A percentile compares a stretch with the other conserved stretches of the same genome.
These are phyloP conservation scores for Poecilia gillii DNA, from an alignment of 2,797 vertebrate species.

Conservation along the genomic window DNA sequence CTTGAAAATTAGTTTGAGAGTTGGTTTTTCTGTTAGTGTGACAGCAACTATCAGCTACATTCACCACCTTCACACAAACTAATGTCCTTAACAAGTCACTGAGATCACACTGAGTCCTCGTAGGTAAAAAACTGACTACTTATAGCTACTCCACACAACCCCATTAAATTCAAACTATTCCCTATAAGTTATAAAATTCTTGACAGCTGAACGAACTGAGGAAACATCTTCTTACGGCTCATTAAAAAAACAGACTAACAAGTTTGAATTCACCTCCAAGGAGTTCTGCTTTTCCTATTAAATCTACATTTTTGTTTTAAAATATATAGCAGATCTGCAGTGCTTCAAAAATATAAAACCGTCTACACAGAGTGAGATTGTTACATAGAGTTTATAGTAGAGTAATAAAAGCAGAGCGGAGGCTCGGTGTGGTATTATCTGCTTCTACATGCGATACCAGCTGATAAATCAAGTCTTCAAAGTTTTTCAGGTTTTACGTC, in stretches of 20 bases:
- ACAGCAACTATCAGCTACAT: background rate
- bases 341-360: background rate
- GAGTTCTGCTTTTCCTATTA: background rate
- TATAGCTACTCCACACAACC: background rate
- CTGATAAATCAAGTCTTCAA: slow-evolving; percentile 38
- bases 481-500: slow-evolving; percentile 52
- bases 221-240: background rate
- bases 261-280: background rate
- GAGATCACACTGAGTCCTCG: background rate
- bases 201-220: background rate
- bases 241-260: background rate
- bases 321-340: background rate
- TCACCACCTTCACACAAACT: background rate
- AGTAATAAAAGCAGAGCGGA: background rate
- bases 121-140: background rate
- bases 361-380: background rate
- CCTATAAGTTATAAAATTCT: background rate
- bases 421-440: slow-evolving; percentile 12
- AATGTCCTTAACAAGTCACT: background rate
- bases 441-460: slow-evolving; percentile 53
- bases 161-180: background rate
- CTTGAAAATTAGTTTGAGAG: background rate
- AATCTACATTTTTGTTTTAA: background rate
- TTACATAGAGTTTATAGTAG: background rate
- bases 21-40: background rate